A percentile compares a stretch with the other conserved stretches of the same genome.
These are phyloP conservation scores for Antitype chi DNA, from an alignment of 2,888 invertebrate species.

Conservation along the genomic window DNA sequence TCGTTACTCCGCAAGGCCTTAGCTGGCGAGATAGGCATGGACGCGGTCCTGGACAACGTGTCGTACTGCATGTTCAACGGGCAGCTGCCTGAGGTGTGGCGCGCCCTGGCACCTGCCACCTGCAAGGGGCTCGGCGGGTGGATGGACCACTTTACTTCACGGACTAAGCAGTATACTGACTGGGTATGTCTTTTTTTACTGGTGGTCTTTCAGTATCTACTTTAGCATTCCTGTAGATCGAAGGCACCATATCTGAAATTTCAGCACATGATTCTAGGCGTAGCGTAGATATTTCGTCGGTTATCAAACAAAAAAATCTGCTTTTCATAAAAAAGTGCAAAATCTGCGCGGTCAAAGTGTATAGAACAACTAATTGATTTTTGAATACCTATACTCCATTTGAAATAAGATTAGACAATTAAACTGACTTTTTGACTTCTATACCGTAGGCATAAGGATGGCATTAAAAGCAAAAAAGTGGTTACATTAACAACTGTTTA, in stretches of 20 bases:
- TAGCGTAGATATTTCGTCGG: too few species aligned
- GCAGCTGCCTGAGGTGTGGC: conserved; percentile 95
- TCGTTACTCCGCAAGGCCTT: conserved; percentile 95
- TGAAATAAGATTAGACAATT: too few species aligned
- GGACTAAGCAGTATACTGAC: conserved; percentile 93
- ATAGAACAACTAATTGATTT: too few species aligned
- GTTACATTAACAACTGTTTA: too few species aligned
- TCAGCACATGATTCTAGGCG: too few species aligned
- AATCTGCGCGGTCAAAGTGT: too few species aligned
- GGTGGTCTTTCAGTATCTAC: not conserved
- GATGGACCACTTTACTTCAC: conserved; percentile 95
- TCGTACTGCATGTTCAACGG: conserved; percentile 96
- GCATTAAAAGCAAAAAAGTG: too few species aligned
- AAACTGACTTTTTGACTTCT: too few species aligned
- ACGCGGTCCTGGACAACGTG: conserved; percentile 95
- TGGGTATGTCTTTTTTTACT: conserved; percentile 90
- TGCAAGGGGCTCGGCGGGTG: conserved; percentile 96
- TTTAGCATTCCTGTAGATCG: not conserved
- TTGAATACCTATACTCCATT: too few species aligned
- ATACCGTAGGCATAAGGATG: too few species aligned
- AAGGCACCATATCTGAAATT: not conserved
- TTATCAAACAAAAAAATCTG: too few species aligned
- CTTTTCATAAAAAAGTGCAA: too few species aligned
- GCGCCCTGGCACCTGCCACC: conserved; percentile 95
- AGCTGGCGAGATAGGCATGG: conserved; percentile 98